phyloP scores from a whole-genome alignment of 2,888 invertebrate species.

The Cantharis flavilabris region DNA sequence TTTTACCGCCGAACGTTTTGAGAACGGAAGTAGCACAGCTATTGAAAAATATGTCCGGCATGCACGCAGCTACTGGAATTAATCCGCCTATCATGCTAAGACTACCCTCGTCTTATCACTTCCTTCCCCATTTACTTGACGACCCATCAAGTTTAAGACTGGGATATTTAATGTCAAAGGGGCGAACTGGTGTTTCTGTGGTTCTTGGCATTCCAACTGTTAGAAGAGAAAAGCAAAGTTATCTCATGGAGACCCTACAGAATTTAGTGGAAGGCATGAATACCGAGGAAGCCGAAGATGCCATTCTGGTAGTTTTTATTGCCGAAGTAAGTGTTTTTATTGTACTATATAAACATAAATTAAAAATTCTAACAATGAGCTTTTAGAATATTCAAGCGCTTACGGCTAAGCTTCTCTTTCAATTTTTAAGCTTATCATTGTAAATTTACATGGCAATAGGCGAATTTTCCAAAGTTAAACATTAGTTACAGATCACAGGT shows the following conservation, averaged over 20 bases:
- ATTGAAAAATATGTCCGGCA: conserved; percentile 57
- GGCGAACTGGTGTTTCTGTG: conserved; percentile 75
- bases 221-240: conserved; percentile 83
- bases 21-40: conserved; percentile 49
- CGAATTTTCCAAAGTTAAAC: too few relatives aligned
- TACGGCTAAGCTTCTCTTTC: not conserved
- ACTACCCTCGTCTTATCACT: conserved; percentile 80
- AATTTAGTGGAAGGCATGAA: conserved; percentile 82
- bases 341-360: not conserved
- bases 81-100: conserved; percentile 60
- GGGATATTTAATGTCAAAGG: conserved; percentile 76
- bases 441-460: too few relatives aligned
- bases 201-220: conserved; percentile 92
- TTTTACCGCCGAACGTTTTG: conserved; percentile 46
- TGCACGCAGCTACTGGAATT: conserved; percentile 56
- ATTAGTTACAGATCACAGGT: too few relatives aligned
- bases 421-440: not conserved
- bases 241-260: conserved; percentile 82
- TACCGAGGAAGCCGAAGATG: conserved; percentile 72
- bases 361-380: not conserved
- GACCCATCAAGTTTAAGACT: conserved; percentile 78
- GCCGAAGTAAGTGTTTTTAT: conserved; percentile 67
- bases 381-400: not conserved
- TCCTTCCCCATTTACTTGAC: conserved; percentile 84
- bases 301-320: conserved; percentile 83